Conservation (phyloP, 2,113 vertebrate species). For the Natator depressus region DNA sequence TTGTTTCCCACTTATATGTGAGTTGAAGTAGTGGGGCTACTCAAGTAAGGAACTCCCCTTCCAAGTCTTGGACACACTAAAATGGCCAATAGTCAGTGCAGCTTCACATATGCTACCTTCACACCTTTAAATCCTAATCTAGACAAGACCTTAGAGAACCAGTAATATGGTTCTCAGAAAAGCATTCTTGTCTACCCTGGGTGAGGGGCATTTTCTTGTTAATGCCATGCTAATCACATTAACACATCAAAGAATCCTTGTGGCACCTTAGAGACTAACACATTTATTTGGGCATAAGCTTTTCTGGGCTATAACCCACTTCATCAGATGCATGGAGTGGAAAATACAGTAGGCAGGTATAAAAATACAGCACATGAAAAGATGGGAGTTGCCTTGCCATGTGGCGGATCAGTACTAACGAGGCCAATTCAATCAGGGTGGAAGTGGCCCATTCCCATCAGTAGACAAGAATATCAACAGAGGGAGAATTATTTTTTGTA, state of each 20-base stretch:
- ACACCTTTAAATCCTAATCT: not conserved
- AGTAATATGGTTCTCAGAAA: not conserved
- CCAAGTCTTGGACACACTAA: not conserved
- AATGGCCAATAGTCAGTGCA: not conserved
- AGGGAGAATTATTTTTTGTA: no score
- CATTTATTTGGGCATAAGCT: no score
- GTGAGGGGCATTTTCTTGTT: not conserved
- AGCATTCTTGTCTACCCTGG: fast-evolving
- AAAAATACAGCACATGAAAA: no score
- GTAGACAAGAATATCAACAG: no score
- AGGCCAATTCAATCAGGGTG: no score
- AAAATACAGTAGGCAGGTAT: no score
- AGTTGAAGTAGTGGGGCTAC: not conserved
- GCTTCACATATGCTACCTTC: not conserved
- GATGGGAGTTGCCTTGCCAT: no score
- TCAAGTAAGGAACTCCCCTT: not conserved
- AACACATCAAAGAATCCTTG: not conserved
- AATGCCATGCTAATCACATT: not conserved
- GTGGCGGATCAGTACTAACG: no score
- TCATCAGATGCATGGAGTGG: no score
- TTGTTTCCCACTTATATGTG: not conserved
- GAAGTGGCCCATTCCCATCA: no score
- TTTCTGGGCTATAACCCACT: no score
- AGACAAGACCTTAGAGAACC: not conserved
- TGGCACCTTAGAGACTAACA: no score